These are phyloP conservation scores for Autographa gamma DNA, from an alignment of 2,888 invertebrate genomes.

Conservation along the genomic window DNA sequence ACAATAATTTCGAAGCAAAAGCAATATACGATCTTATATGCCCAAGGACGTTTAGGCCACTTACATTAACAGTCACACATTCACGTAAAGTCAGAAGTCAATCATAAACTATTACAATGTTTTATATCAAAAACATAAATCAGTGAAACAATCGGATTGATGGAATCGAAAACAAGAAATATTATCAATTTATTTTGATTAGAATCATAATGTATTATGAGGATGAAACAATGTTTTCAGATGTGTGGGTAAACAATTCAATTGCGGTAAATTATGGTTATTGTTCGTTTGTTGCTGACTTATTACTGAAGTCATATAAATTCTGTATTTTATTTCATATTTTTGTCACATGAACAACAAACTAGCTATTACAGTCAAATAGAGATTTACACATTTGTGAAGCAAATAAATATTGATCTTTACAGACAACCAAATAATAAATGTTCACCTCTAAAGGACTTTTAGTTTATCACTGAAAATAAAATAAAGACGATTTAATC, in stretches of 20 bases:
- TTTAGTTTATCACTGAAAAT: background rate
- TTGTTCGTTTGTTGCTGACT: background rate
- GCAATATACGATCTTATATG: background rate
- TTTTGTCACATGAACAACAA: no score
- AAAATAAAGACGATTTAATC: slow-evolving; percentile 10
- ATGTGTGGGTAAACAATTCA: background rate
- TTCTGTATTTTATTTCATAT: no score
- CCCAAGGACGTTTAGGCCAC: background rate
- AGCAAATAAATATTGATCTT: no score
- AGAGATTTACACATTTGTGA: no score
- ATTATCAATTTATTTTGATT: slow-evolving; percentile 4
- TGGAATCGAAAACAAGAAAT: background rate
- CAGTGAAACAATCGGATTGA: background rate
- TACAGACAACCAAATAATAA: no score
- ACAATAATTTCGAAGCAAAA: background rate
- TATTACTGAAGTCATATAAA: no score
- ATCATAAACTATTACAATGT: background rate
- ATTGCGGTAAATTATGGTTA: background rate
- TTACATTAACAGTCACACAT: slow-evolving; percentile 4
- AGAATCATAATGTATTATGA: background rate
- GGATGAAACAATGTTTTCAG: background rate
- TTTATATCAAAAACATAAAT: background rate
- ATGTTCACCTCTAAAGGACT: background rate
- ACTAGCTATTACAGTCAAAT: no score
- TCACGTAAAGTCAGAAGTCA: background rate